Percentiles rank a stretch among this genome's conserved stretches.
Conservation (phyloP, 2,888 invertebrate genomes). For the Sinelater perroti region DNA sequence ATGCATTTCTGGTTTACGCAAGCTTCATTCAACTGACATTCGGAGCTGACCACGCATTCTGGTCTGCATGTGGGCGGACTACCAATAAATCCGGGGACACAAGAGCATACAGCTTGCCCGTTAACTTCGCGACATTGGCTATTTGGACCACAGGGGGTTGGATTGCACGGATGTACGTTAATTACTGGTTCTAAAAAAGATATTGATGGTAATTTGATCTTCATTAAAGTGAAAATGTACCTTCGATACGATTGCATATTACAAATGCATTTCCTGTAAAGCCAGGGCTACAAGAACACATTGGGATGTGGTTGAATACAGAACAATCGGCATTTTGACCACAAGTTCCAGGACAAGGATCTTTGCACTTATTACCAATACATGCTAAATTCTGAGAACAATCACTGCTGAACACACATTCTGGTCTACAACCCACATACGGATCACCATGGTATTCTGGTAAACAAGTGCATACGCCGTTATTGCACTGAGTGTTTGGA, state of each 20-base stretch:
- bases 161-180: conserved; percentile 70
- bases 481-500: conserved; percentile 68
- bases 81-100: conserved; percentile 75
- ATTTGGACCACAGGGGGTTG: conserved; percentile 76
- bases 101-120: conserved; percentile 73
- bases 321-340: conserved; percentile 77
- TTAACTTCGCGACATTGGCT: conserved; percentile 73
- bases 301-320: conserved; percentile 79
- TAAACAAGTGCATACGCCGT: conserved; percentile 75
- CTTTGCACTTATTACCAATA: conserved; percentile 73
- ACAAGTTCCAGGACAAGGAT: conserved; percentile 79
- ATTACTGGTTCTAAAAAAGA: conserved; percentile 52
- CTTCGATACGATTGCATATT: conserved; percentile 65
- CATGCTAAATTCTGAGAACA: conserved; percentile 76
- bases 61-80: conserved; percentile 82
- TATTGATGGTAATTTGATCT: not conserved
- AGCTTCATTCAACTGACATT: conserved; percentile 76
- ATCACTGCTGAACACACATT: conserved; percentile 77
- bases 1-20: conserved; percentile 78
- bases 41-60: conserved; percentile 76
- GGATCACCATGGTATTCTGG: conserved; percentile 77
- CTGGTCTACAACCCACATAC: conserved; percentile 73
- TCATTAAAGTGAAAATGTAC: conserved; percentile 51
- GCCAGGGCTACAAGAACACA: conserved; percentile 75
- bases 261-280: conserved; percentile 78